These are phyloP conservation scores for Tipula unca DNA, from an alignment of 2,888 invertebrate genomes.

Conservation along the genomic window DNA sequence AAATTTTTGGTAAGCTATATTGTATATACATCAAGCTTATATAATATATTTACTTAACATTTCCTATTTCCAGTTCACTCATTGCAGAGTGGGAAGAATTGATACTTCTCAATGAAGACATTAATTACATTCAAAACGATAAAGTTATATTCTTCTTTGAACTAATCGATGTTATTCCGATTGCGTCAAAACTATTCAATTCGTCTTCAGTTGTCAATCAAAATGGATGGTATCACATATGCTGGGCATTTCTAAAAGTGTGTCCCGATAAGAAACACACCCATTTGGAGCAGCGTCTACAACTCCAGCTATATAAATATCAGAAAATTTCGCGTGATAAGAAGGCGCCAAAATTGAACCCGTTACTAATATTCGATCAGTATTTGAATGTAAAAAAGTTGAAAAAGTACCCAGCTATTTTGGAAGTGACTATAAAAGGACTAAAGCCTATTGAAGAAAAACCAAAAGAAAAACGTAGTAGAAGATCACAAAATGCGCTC, in stretches of 20 bases:
- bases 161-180: not conserved
- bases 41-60: not conserved
- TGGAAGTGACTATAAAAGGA: not conserved
- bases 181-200: not conserved
- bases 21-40: no score
- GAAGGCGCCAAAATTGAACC: not conserved
- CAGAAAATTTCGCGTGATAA: not conserved
- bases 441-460: not conserved
- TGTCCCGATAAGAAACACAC: not conserved
- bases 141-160: not conserved
- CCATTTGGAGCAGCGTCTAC: not conserved
- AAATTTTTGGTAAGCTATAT: not conserved
- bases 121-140: not conserved
- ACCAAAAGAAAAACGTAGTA: not conserved
- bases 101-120: not conserved
- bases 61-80: not conserved
- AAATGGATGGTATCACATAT: conserved; percentile 9
- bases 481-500: not conserved
- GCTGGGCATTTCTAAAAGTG: not conserved
- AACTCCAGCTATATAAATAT: not conserved
- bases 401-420: not conserved
- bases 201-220: not conserved
- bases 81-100: conserved; percentile 8
- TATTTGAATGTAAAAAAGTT: not conserved
- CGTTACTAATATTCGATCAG: not conserved